Conservation (phyloP, 2,113 vertebrate species). For the Oreotragus oreotragus region DNA sequence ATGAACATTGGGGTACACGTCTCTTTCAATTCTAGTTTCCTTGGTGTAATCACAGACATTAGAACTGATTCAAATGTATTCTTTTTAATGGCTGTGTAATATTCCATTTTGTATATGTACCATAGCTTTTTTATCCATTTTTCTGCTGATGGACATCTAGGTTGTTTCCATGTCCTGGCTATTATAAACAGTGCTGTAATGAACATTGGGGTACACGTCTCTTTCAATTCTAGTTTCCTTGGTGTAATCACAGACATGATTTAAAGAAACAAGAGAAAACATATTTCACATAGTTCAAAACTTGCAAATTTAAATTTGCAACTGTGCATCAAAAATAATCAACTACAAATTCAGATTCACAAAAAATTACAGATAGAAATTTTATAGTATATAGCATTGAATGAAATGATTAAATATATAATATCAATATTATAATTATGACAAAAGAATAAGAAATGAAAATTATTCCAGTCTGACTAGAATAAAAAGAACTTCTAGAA, state of each 20-base stretch:
- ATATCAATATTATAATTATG: neutral
- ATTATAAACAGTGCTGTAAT: neutral
- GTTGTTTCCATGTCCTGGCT: neutral
- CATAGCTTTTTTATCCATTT: neutral
- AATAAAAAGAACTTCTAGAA: neutral
- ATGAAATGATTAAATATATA: neutral
- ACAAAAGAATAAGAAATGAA: neutral
- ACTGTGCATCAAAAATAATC: neutral
- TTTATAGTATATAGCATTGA: neutral
- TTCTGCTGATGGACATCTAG: fast-evolving
- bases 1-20: neutral
- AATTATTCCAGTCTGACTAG: neutral
- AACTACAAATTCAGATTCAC: neutral
- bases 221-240: neutral
- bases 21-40: neutral
- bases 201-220: neutral
- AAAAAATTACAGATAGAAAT: neutral
- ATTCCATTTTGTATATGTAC: neutral
- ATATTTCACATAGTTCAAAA: neutral
- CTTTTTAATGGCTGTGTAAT: neutral
- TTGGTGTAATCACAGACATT: too few species aligned
- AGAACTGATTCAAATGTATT: too few species aligned
- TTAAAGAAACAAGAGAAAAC: neutral
- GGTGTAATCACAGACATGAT: neutral
- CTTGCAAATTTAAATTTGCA: neutral